Conservation (phyloP, 2,797 vertebrate genomes). For the Sebastolobus altivelis region DNA sequence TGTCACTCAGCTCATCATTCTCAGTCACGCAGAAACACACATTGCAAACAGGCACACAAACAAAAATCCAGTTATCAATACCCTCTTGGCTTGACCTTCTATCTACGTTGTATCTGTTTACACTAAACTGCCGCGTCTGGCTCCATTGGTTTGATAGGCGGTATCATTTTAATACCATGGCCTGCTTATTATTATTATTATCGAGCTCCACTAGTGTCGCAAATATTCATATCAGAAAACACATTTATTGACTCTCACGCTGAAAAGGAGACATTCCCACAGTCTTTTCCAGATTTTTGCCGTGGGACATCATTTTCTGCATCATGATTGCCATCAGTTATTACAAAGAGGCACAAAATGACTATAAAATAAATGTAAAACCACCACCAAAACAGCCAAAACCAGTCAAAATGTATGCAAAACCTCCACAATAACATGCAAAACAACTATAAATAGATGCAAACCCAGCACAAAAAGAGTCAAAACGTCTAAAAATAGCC, state of each 20-base stretch:
- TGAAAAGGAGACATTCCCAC: background rate
- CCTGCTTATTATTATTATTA: background rate
- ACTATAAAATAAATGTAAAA: too few species aligned
- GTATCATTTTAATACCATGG: background rate
- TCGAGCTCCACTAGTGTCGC: background rate
- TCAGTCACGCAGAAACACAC: conserved; percentile 41
- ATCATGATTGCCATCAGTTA: conserved; percentile 8
- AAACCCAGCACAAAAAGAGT: too few species aligned
- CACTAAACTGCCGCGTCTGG: background rate
- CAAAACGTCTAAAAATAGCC: too few species aligned
- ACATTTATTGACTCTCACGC: background rate
- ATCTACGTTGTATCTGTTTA: background rate
- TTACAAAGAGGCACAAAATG: too few species aligned
- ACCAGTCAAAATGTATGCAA: too few species aligned
- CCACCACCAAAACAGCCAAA: too few species aligned
- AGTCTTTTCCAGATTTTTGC: conserved; percentile 19
- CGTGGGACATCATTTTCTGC: conserved; percentile 5
- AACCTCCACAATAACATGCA: too few species aligned
- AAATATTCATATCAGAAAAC: background rate
- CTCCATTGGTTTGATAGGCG: background rate
- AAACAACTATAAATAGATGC: too few species aligned
- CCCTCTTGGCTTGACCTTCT: background rate
- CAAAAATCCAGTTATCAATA: background rate
- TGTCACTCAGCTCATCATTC: conserved; percentile 51
- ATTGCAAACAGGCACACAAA: background rate